Conservation (phyloP, 2,888 invertebrate species). For the Heliconius aoede region DNA sequence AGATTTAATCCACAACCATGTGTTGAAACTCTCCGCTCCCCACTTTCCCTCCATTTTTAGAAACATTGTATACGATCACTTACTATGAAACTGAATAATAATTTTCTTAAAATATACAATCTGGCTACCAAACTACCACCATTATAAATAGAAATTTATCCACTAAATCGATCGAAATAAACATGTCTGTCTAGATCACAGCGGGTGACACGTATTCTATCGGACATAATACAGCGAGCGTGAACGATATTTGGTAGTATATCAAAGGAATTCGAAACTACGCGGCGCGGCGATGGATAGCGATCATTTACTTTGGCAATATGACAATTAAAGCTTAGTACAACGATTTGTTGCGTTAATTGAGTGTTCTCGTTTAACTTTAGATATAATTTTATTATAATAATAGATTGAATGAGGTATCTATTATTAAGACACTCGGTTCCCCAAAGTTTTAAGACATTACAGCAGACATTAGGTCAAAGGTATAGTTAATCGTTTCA, state of each 20-base stretch:
- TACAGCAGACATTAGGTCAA: neutral
- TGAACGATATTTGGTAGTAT: slow-evolving; percentile 20
- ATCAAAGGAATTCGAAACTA: slow-evolving; percentile 9
- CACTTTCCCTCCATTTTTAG: too few relatives aligned
- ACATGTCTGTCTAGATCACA: neutral
- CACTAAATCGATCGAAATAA: neutral
- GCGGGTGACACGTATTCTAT: neutral
- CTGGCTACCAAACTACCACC: neutral
- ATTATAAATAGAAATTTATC: neutral
- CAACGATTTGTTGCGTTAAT: slow-evolving; percentile 12
- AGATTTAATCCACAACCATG: too few relatives aligned
- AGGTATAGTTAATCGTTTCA: too few relatives aligned
- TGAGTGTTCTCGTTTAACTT: neutral
- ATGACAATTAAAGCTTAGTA: slow-evolving; percentile 4
- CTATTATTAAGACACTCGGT: neutral
- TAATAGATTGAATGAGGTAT: neutral
- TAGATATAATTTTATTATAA: neutral
- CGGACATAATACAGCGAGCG: neutral
- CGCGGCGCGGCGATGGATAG: neutral
- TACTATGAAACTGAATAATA: neutral
- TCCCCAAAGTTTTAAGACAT: neutral
- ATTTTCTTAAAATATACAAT: neutral
- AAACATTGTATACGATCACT: neutral
- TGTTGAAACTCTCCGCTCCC: too few relatives aligned
- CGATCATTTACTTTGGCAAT: neutral